Evolutionary conservation across 2,113 vertebrate species (phyloP).

Genomic region (Corvus moneduloides): DNA sequence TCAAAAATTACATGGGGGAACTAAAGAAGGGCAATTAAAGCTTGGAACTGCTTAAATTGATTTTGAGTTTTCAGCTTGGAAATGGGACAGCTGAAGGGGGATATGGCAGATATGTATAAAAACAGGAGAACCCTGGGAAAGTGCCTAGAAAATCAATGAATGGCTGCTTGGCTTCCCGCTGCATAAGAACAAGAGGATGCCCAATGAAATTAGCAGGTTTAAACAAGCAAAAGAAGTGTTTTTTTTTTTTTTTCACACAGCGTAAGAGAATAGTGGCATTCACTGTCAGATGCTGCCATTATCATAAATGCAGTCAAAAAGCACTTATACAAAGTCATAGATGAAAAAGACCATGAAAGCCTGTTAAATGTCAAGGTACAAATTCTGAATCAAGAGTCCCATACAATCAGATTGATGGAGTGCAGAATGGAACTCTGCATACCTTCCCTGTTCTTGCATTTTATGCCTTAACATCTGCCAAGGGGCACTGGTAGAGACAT

Average conservation of each 20-base stretch:
- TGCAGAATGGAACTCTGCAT: neutral
- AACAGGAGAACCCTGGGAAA: conserved; percentile 35
- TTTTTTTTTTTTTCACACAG: neutral
- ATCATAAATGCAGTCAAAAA: neutral
- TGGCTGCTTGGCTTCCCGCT: conserved; percentile 20
- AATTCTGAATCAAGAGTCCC: neutral
- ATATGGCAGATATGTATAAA: conserved; percentile 43
- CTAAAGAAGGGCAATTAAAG: conserved; percentile 38
- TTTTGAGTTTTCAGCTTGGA: conserved; percentile 35
- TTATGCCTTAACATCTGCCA: neutral
- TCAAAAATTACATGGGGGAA: conserved; percentile 28
- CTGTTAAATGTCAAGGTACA: neutral
- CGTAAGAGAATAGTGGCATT: neutral
- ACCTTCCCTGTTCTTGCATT: neutral
- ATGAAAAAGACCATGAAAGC: neutral
- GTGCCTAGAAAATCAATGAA: conserved; percentile 50
- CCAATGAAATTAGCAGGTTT: conserved; percentile 4
- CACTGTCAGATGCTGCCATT: neutral
- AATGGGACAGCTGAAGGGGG: conserved; percentile 1
- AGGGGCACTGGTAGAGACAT: neutral
- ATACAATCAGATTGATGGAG: neutral
- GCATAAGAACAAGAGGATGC: neutral
- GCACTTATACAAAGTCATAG: neutral
- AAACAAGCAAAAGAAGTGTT: neutral
- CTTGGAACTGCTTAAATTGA: conserved; percentile 42